Base-by-base conservation (phyloP, 2,888 invertebrate genomes). In the Cerastis rubricosa region DNA sequence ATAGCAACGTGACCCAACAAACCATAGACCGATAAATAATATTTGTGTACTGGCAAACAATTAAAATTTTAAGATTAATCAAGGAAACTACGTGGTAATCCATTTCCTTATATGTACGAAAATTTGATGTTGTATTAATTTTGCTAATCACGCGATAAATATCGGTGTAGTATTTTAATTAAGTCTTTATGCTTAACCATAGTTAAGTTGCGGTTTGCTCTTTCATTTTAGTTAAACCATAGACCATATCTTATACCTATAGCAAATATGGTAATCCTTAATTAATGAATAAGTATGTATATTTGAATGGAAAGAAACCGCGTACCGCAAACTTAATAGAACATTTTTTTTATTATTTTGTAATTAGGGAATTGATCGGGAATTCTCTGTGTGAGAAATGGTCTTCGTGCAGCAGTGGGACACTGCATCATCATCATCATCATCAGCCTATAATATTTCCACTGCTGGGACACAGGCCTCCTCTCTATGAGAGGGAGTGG, bases 21-120 rank as follows among this genome's bases (percentile, higher is more conserved):
- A 12, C 35, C 29, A 45, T 29, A n/a, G 19, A 65, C 40, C 47
- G 54, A 80, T 57, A 64, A 79, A 68, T 35, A 74, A 45, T 22
- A 49, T 54, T 73, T 68, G 22, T 59, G 45, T 54, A 35, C 65
- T 22, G 68, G 29, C 35, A 65, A 80, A 80, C 45, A 70, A 81
- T 70, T 74, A 74, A 59, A 74, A 70, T 80, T 65, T 40, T 19
- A 70, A 74, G 80, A 80, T 69, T 59, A 80, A 80, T 80, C 51
- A 45, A 75, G 80, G 80, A 81, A 75, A 67, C n/a, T 54, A 43
- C 8, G 29, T 11, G 29, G 5, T 35, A 14, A 74, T n/a, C 29
- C 22, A 74, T 54, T 80, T 80, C 80, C 69, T 69, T 47, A 22
- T 67, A 14, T 43, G 35, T 67, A 25, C 22, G n/a, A n/a, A 70